phyloP scores from a whole-genome alignment of 2,113 vertebrate genomes.

The Mormyrus iriodes region DNA sequence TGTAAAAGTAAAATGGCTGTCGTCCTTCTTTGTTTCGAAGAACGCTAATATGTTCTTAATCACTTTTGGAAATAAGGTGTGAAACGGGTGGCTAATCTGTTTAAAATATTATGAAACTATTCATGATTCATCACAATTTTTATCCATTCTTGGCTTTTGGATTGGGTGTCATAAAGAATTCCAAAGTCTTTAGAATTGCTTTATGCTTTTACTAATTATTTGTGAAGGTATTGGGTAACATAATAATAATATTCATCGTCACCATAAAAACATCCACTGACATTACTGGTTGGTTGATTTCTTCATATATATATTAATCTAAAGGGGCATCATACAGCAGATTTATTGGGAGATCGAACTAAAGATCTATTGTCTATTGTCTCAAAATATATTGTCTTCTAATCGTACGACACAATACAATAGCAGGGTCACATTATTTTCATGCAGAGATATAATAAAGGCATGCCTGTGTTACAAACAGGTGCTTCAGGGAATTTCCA shows the following conservation, averaged over 20 bases:
- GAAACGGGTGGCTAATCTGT: background rate
- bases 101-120: background rate
- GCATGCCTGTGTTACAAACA: background rate
- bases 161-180: background rate
- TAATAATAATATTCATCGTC: background rate
- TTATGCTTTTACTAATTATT: background rate
- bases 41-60: background rate
- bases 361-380: background rate
- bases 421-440: background rate
- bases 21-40: conserved; percentile 1
- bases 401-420: background rate
- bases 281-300: background rate
- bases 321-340: background rate
- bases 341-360: background rate
- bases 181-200: background rate
- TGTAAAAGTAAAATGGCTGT: conserved; percentile 1
- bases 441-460: background rate
- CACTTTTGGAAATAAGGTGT: background rate
- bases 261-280: background rate
- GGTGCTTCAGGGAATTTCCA: background rate
- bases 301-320: background rate
- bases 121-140: background rate
- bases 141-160: background rate
- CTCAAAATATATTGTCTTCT: background rate
- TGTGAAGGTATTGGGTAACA: background rate